Evolutionary conservation across 2,888 invertebrate species (phyloP).

Genomic region (Eueremaeus valkanovi): DNA sequence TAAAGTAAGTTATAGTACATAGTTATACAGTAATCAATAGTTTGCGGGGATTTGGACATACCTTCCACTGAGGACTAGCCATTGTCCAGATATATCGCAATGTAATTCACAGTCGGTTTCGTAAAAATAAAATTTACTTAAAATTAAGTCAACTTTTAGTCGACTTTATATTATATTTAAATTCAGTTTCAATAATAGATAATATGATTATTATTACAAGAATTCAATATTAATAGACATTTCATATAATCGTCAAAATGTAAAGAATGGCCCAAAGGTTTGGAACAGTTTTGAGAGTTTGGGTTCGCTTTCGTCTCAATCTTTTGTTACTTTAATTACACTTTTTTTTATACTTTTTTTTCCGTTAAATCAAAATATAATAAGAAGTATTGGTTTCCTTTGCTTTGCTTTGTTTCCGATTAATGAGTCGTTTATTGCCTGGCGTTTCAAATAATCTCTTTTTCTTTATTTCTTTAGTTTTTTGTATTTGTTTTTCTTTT

Average conservation of each 20-base stretch:
- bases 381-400: constrained; percentile 14
- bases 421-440: constrained; percentile 26
- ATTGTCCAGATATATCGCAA: constrained; percentile 46
- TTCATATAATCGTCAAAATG: constrained; percentile 19
- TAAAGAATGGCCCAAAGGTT: constrained; percentile 10
- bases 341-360: constrained; percentile 2
- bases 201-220: background rate
- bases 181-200: background rate
- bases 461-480: background rate
- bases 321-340: constrained; percentile 25
- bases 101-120: constrained; percentile 42
- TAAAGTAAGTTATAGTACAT: no score
- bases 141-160: constrained; percentile 5
- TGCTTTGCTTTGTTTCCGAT: constrained; percentile 10
- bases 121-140: constrained; percentile 18
- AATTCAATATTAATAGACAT: constrained; percentile 15
- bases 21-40: constrained; percentile 24
- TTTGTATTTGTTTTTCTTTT: background rate
- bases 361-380: background rate
- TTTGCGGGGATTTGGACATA: no score
- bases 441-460: constrained; percentile 28
- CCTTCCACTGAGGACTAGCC: constrained; percentile 56
- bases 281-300: constrained; percentile 4
- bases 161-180: background rate
- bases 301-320: background rate